Evolutionary conservation across 1,140 invertebrate genomes (phyloP).

Genomic region (Caerostris darwini): DNA sequence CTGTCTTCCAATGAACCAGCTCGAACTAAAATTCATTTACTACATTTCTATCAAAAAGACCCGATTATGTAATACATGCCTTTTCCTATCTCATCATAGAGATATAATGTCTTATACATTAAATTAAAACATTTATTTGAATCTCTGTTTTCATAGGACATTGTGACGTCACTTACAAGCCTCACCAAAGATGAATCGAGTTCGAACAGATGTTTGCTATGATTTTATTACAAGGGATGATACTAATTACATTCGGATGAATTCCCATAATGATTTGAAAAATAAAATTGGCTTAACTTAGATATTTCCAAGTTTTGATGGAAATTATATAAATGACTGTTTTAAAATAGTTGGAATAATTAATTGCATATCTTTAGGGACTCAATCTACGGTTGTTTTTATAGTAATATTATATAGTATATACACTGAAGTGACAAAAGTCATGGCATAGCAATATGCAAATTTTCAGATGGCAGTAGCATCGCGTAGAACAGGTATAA

Average conservation of each 20-base stretch:
- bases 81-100: not conserved
- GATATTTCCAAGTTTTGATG: not conserved
- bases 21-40: not conserved
- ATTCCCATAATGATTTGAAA: not conserved
- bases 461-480: too few species aligned
- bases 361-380: too few species aligned
- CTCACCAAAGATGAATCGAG: not conserved
- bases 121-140: not conserved
- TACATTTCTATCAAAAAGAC: not conserved
- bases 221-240: not conserved
- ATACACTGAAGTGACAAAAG: too few species aligned
- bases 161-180: not conserved
- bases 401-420: too few species aligned
- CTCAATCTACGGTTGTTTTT: too few species aligned
- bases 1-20: too few species aligned
- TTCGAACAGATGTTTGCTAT: too few species aligned
- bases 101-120: conserved; percentile 34
- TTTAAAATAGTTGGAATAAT: not conserved
- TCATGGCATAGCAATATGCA: too few species aligned
- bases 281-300: not conserved
- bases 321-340: not conserved
- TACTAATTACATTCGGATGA: not conserved
- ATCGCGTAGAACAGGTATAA: too few species aligned
- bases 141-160: conserved; percentile 3
- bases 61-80: not conserved